Evolutionary conservation across 2,797 vertebrate species (phyloP).

Genomic region (Typhlichthys subterraneus): DNA sequence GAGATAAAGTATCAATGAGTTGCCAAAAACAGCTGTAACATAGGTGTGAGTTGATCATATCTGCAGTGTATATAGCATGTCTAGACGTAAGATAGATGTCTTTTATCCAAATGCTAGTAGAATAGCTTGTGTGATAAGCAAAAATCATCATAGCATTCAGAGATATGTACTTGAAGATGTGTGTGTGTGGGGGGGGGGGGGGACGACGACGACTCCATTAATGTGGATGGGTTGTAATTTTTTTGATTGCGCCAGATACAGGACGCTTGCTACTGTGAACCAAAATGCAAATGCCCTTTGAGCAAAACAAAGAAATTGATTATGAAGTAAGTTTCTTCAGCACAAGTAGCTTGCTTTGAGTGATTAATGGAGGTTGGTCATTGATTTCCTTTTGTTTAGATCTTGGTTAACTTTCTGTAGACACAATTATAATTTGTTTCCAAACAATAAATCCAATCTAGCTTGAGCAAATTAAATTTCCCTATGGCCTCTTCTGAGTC

Average conservation of each 20-base stretch:
- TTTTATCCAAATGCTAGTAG: conserved; percentile 58
- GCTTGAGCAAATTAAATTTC: conserved; percentile 77
- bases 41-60: conserved; percentile 70
- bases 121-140: conserved; percentile 64
- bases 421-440: conserved; percentile 86
- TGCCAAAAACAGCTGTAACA: conserved; percentile 75
- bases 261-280: conserved; percentile 78
- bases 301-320: conserved; percentile 88
- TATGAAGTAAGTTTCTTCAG: conserved; percentile 85
- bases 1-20: conserved; percentile 66
- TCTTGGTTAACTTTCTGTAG: conserved; percentile 84
- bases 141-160: conserved; percentile 77
- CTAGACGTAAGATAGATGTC: neutral
- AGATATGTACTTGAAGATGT: conserved; percentile 77
- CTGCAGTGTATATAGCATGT: conserved; percentile 22
- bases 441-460: conserved; percentile 87
- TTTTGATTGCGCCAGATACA: conserved; percentile 83
- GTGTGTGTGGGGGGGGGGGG: conserved; percentile 64
- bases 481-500: conserved; percentile 77
- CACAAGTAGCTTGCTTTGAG: conserved; percentile 80
- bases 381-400: conserved; percentile 87
- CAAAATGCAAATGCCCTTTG: conserved; percentile 83
- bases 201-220: conserved; percentile 74
- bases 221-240: conserved; percentile 78
- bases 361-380: conserved; percentile 83